These are phyloP conservation scores for Drosophila suzukii DNA, from an alignment of 1,140 invertebrate species.

Conservation along the genomic window DNA sequence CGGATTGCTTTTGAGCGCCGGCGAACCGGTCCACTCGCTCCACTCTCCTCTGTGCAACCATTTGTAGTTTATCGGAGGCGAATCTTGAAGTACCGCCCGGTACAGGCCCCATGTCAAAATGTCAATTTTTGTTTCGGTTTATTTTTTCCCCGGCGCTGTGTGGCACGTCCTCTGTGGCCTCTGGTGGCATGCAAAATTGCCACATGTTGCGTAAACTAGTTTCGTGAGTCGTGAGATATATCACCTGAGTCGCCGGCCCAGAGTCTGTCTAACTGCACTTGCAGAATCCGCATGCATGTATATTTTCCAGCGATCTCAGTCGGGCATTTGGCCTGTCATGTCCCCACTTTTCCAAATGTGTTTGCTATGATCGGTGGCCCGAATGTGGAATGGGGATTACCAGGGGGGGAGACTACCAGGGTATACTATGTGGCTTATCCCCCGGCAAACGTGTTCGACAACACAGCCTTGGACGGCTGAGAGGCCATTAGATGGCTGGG, in stretches of 20 bases:
- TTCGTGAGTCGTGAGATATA: constrained; percentile 71
- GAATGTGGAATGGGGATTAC: constrained; percentile 3
- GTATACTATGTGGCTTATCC: constrained; percentile 3
- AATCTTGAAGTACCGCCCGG: constrained; percentile 75
- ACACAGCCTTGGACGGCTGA: constrained; percentile 27
- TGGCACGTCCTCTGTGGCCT: constrained; percentile 43
- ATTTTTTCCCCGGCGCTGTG: constrained; percentile 31
- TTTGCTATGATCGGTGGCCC: constrained; percentile 26
- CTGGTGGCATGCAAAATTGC: constrained; percentile 76
- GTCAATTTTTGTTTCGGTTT: constrained; percentile 71
- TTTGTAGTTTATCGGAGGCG: constrained; percentile 78
- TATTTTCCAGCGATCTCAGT: constrained; percentile 29
- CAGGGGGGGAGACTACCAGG: neutral
- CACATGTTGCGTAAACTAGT: constrained; percentile 83
- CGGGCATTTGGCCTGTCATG: constrained; percentile 40
- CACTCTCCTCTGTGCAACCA: constrained; percentile 29
- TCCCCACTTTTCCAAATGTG: constrained; percentile 17
- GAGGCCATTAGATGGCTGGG: constrained; percentile 18
- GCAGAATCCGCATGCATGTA: constrained; percentile 10
- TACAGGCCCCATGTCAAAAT: constrained; percentile 75
- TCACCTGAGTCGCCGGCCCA: constrained; percentile 61
- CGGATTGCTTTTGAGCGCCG: constrained; percentile 43
- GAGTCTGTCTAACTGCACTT: constrained; percentile 27
- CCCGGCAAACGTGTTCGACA: constrained; percentile 32
- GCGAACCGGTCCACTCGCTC: constrained; percentile 22